Evolutionary conservation across 2,888 invertebrate species (phyloP).

Genomic region (Dinocampus coccinellae): DNA sequence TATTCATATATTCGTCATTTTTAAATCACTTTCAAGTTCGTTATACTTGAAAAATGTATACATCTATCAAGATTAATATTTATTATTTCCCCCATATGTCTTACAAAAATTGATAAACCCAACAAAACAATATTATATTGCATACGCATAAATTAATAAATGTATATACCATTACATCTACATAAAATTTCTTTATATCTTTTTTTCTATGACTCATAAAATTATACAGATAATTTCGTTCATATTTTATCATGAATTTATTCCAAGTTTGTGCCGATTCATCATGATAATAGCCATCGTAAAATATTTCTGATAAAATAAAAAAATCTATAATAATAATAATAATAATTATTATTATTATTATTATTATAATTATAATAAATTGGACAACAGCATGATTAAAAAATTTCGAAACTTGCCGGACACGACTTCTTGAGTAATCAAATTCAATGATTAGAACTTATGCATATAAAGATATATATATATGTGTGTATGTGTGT

Average conservation of each 20-base stretch:
- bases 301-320: neutral
- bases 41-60: too few species aligned
- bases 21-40: too few species aligned
- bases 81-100: neutral
- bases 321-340: neutral
- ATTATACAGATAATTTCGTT: neutral
- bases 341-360: neutral
- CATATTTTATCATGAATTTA: neutral
- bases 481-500: neutral
- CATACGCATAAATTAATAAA: slow-evolving; percentile 14
- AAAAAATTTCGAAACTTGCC: slow-evolving; percentile 7
- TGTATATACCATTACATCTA: neutral
- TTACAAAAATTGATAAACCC: slow-evolving; percentile 12
- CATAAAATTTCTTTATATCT: neutral
- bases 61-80: neutral
- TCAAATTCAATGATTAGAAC: slow-evolving; percentile 2
- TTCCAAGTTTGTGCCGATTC: neutral
- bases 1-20: too few species aligned
- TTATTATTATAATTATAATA: neutral
- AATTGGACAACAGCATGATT: neutral
- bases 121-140: slow-evolving; percentile 8
- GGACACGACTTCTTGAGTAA: slow-evolving; percentile 7
- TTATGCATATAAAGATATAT: neutral
- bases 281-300: neutral
- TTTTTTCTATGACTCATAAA: neutral